Percentiles rank a stretch among this genome's conserved stretches.
phyloP scores from a whole-genome alignment of 2,113 vertebrate genomes.

The Chauna torquata region DNA sequence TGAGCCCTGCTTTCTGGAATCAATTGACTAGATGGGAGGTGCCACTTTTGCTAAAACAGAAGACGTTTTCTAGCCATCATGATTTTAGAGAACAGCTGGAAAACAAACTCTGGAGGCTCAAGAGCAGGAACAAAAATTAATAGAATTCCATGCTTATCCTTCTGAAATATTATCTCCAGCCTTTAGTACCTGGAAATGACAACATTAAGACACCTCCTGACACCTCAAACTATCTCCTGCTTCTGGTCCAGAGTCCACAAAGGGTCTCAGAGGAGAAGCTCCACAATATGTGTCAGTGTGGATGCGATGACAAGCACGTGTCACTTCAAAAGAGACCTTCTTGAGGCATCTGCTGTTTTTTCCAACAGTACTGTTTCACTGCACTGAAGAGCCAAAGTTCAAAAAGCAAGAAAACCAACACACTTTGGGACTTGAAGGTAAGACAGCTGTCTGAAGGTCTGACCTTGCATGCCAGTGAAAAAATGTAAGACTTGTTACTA shows the following conservation, averaged over 20 bases:
- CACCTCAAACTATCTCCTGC: neutral
- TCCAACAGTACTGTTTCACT: neutral
- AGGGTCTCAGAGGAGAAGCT: neutral
- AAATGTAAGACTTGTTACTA: neutral
- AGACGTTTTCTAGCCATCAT: neutral
- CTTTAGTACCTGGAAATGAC: neutral
- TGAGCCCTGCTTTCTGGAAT: neutral
- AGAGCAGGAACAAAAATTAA: neutral
- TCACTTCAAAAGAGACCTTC: neutral
- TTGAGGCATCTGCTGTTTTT: neutral
- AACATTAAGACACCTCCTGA: neutral
- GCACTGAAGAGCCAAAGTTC: neutral
- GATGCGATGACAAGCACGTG: neutral
- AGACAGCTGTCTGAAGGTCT: neutral
- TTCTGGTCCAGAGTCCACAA: neutral
- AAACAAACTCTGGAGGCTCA: neutral
- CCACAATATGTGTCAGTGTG: neutral
- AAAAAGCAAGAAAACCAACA: neutral
- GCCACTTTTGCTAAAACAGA: neutral
- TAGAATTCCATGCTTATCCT: neutral
- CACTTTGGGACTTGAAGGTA: neutral
- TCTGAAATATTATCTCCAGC: neutral
- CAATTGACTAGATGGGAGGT: neutral
- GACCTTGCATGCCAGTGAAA: neutral
- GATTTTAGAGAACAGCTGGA: neutral